Evolutionary conservation across 1,140 invertebrate species (phyloP).

Genomic region (Aleiodes sp.): DNA sequence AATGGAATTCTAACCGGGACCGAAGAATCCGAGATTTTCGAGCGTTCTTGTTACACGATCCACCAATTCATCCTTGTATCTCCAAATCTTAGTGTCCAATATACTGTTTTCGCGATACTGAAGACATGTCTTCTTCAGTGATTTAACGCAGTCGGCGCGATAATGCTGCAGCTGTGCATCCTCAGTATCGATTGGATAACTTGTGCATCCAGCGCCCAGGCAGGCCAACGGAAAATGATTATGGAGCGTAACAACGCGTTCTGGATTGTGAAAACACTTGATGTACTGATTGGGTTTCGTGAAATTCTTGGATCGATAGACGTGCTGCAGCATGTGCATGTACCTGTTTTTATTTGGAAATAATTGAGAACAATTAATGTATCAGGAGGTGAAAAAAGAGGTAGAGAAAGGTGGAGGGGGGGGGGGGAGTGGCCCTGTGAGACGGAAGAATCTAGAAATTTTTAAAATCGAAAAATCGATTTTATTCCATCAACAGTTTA

Average conservation of each 20-base stretch:
- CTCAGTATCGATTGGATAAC: conserved; percentile 82
- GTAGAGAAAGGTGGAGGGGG: too few species aligned
- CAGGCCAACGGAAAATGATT: conserved; percentile 94
- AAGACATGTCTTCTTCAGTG: conserved; percentile 85
- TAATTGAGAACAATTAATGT: too few species aligned
- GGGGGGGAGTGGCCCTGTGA: too few species aligned
- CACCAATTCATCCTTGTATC: conserved; percentile 81
- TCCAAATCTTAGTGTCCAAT: conserved; percentile 88
- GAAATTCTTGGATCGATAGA: conserved; percentile 89
- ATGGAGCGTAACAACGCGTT: conserved; percentile 87
- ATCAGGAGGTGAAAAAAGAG: too few species aligned
- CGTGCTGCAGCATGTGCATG: conserved; percentile 94
- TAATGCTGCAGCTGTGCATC: conserved; percentile 94
- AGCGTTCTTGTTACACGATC: conserved; percentile 76
- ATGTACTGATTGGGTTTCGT: conserved; percentile 94
- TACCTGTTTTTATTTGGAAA: conserved; percentile 65
- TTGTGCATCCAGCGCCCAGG: conserved; percentile 84
- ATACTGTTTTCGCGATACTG: conserved; percentile 85
- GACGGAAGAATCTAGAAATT: too few species aligned
- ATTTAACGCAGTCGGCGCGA: conserved; percentile 89
- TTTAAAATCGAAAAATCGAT: too few species aligned
- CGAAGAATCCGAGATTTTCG: conserved; percentile 78
- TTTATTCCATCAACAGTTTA: too few species aligned
- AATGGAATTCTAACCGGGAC: conserved; percentile 44
- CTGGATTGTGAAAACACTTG: conserved; percentile 94